A percentile compares a stretch with the other conserved stretches of the same genome.
These are phyloP conservation scores for Luidia sarsii DNA, from an alignment of 53 echinoderm and acorn worm genomes.

Conservation along the genomic window DNA sequence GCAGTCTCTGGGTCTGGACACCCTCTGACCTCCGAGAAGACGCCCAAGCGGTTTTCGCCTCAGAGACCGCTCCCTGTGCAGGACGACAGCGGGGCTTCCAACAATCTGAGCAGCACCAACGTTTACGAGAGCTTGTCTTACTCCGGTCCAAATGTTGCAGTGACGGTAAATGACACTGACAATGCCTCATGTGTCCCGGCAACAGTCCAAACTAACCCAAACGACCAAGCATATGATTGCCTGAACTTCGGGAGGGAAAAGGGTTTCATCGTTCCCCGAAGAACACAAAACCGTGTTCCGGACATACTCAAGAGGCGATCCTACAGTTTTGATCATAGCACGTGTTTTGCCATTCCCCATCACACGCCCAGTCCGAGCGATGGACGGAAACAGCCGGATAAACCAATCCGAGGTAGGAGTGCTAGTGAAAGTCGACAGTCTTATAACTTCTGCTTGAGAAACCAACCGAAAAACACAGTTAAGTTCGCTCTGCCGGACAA, in stretches of 20 bases:
- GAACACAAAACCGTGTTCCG: too few relatives aligned
- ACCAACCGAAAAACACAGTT: background rate
- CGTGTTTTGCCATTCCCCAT: background rate
- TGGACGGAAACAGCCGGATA: background rate
- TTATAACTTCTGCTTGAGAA: too few relatives aligned
- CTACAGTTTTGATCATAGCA: slow-evolving; percentile 5
- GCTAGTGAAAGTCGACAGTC: slow-evolving; percentile 9
- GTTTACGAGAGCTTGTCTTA: too few relatives aligned
- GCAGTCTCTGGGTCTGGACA: background rate
- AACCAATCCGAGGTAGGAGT: background rate
- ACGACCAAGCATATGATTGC: background rate
- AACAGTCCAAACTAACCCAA: background rate
- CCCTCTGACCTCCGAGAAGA: background rate
- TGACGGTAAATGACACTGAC: too few relatives aligned
- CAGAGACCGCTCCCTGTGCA: background rate
- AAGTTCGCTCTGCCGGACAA: background rate
- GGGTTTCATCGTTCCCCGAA: too few relatives aligned
- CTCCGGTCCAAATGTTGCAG: too few relatives aligned
- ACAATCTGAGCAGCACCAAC: too few relatives aligned
- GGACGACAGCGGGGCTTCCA: too few relatives aligned
- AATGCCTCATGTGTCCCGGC: background rate
- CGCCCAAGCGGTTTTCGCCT: too few relatives aligned
- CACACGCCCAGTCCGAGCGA: background rate
- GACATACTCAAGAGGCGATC: slow-evolving; percentile 10
- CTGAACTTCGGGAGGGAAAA: background rate